Evolutionary conservation across 1,140 invertebrate species (phyloP), one percentile per base, ranked within the genome.

Genomic region (Lordiphosa collinella): DNA sequence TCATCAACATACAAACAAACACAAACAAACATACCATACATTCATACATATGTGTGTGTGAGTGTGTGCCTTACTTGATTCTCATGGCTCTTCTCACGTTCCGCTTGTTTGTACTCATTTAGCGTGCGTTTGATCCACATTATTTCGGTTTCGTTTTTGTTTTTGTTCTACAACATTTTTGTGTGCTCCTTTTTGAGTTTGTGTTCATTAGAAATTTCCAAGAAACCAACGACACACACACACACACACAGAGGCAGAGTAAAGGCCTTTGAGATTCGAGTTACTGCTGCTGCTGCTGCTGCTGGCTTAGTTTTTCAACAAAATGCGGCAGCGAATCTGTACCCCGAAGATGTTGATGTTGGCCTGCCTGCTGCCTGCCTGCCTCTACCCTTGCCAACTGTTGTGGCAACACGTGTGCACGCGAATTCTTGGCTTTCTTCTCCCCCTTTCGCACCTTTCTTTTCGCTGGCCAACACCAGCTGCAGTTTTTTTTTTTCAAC

Each of bases 161-260:
- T 71, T 57, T 57, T 75, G 54, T 76, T 76, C 60, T 75, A 61
- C 62, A 37, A 73, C 55, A 79, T 80, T 74, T 80, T 71, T 75
- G 70, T 80, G 70, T 54, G 66, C 76, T 80, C 76, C 76, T 80
- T 80, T 64, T 82, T 82, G 76, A 63, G 66, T 71, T 82, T 82
- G 76, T 82, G 78, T 80, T 80, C 71, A 80, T 80, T 82, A 80
- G 76, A 82, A 80, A 80, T 80, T 80, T 84, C 76, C 76, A 58
- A 80, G 76, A 80, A 80, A 49, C 55, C 54, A 82, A 37, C 71
- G 67, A 80, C 76, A 61, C 48, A 62, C 55, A 78, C 48, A 79
- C 58, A 72, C 29, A 62, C 54, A 62, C 0, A n/a, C 25, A 75
- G 3, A 37, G n/a, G 8, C 37, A 49, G 9, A 29, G 36, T 3